A percentile compares a stretch with the other conserved stretches of the same genome.
phyloP scores from a whole-genome alignment of 2,888 invertebrate genomes.

The Andricus curvator region DNA sequence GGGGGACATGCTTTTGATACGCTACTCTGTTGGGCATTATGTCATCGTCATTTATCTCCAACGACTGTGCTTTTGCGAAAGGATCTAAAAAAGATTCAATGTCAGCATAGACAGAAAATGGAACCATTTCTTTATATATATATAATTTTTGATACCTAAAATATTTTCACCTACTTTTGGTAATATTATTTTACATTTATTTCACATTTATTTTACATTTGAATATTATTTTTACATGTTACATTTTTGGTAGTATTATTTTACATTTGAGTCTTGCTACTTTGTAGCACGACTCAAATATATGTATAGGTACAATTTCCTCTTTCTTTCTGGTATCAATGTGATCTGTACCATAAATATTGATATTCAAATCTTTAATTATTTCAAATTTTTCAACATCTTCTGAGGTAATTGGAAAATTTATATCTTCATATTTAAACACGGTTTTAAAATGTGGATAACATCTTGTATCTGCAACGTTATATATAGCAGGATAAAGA shows the following conservation, averaged over 20 bases:
- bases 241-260: too few relatives aligned
- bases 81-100: too few relatives aligned
- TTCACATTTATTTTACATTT: too few relatives aligned
- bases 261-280: too few relatives aligned
- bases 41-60: neutral
- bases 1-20: too few relatives aligned
- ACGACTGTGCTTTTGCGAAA: too few relatives aligned
- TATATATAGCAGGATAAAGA: conserved; percentile 45
- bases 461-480: conserved; percentile 41
- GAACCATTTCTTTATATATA: too few relatives aligned
- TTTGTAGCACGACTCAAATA: neutral
- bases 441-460: conserved; percentile 52
- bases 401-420: conserved; percentile 52
- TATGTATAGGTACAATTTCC: neutral
- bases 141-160: too few relatives aligned
- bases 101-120: too few relatives aligned
- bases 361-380: conserved; percentile 54
- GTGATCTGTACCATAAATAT: conserved; percentile 55
- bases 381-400: conserved; percentile 55
- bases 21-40: too few relatives aligned
- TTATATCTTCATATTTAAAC: conserved; percentile 50
- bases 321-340: neutral
- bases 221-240: too few relatives aligned
- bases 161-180: neutral
- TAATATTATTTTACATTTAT: neutral